Evolutionary conservation across 2,888 invertebrate genomes (phyloP).

Genomic region (Pogonocherus hispidulus): DNA sequence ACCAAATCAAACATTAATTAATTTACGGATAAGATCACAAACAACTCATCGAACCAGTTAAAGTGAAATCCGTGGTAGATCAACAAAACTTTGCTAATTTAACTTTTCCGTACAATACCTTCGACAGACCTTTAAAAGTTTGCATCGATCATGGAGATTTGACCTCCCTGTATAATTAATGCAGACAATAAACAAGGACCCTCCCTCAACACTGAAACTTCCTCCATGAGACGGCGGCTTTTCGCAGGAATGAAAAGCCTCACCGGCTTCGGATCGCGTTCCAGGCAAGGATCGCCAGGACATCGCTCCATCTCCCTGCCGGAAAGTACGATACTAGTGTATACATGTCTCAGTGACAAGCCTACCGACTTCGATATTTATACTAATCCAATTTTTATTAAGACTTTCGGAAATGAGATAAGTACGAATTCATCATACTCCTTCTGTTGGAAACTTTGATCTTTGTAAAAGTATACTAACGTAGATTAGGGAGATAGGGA

Average conservation of each 20-base stretch:
- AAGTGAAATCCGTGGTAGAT: neutral
- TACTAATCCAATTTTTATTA: too few species aligned
- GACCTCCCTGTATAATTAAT: constrained; percentile 35
- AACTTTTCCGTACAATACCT: constrained; percentile 17
- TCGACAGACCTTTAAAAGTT: constrained; percentile 1
- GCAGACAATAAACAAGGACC: constrained; percentile 36
- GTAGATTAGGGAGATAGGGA: too few species aligned
- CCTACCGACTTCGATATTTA: too few species aligned
- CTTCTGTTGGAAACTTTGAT: too few species aligned
- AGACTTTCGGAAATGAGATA: too few species aligned
- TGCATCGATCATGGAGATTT: constrained; percentile 22
- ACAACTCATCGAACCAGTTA: neutral
- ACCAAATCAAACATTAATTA: too few species aligned
- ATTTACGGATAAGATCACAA: neutral
- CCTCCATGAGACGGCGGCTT: constrained; percentile 80
- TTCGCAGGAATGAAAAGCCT: constrained; percentile 87
- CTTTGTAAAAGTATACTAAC: too few species aligned
- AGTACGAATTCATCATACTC: too few species aligned
- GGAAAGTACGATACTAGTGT: constrained; percentile 78
- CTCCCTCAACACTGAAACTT: constrained; percentile 65
- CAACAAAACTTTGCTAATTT: constrained; percentile 27
- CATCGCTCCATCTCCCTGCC: constrained; percentile 89
- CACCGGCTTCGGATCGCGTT: constrained; percentile 80
- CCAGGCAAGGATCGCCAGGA: constrained; percentile 79
- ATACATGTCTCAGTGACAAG: too few species aligned